phyloP scores from a whole-genome alignment of 92 coral and sea anemone genomes.

The Siderastrea siderea region DNA sequence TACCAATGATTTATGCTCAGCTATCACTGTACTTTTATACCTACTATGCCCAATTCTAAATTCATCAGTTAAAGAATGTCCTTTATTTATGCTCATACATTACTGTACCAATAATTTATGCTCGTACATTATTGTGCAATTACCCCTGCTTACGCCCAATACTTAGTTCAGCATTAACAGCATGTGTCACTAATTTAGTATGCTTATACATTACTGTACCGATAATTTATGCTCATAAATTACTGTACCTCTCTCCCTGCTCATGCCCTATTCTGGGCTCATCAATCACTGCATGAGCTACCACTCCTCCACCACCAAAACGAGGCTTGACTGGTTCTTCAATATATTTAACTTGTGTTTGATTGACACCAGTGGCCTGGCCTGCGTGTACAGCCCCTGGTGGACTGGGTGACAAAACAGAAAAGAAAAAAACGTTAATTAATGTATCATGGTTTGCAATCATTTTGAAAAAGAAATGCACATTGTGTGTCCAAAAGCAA shows the following conservation, averaged over 20 bases:
- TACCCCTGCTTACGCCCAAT: too few species aligned
- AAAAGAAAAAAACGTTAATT: neutral
- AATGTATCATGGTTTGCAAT: too few species aligned
- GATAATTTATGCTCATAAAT: neutral
- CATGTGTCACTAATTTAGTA: neutral
- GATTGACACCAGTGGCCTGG: slow-evolving; percentile 22
- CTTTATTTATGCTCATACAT: neutral
- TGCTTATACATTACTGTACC: neutral
- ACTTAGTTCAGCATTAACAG: too few species aligned
- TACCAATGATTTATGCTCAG: too few species aligned
- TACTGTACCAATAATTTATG: neutral
- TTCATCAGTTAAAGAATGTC: too few species aligned
- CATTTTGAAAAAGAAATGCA: too few species aligned
- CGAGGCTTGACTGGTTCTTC: slow-evolving; percentile 58
- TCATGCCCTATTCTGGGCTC: slow-evolving; percentile 75
- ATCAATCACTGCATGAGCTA: slow-evolving; percentile 74
- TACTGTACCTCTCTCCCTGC: slow-evolving; percentile 83
- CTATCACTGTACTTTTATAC: too few species aligned
- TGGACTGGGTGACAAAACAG: slow-evolving; percentile 12
- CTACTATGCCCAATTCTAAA: too few species aligned
- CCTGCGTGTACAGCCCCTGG: slow-evolving; percentile 20
- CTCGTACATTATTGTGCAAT: neutral
- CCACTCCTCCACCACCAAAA: slow-evolving; percentile 31
- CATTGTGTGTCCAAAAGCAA: too few species aligned
- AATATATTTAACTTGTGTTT: slow-evolving; percentile 71